Evolutionary conservation across 2,888 invertebrate species (phyloP), one percentile per base, ranked within the genome.

Genomic region (Crocallis elinguaria): DNA sequence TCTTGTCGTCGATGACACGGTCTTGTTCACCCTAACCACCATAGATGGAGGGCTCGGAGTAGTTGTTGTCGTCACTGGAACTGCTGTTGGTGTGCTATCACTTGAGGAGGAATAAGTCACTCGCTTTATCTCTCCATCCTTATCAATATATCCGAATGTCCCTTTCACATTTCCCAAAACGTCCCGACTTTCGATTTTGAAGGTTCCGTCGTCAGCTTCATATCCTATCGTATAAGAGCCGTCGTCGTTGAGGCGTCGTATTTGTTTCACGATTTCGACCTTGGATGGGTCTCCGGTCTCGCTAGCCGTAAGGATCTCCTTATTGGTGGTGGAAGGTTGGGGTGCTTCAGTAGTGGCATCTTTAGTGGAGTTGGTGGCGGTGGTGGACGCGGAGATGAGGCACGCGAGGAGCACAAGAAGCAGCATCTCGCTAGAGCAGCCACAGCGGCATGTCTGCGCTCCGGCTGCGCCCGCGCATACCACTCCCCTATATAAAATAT

Each of bases 201-300:
- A 96, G 0, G 96, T 95, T 2, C 96, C 96, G 79, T 96, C 96
- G 39, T 95, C 96, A 1, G 96, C 96, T 86, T 96, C 96, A 73
- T 96, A 96, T 0, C 96, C 96, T 59, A 95, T 95, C 0, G 96
- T 96, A 73, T 96, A 96, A 0, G 96, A 96, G 19, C 96, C 96
- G 75, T 96, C 96, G 43, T 95, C 95, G 77, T 96, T 96, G 1
- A 96, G 92, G 74, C 95, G 93, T 60, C 96, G 94, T 66, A 97
- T 95, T 82, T 96, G 95, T 77, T 96, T 96, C 17, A 96, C 93
- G 68, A 96, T 96, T 75, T 96, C 95, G 12, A 95, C 93, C 82
- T 95, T 95, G 32, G 93, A 89, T 41, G 94, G 93, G 64, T 94
- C 94, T 60, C 93, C 94, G 3, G 94, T 94, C 83, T 95, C 95